Base-by-base conservation (phyloP, 2,797 vertebrate genomes). In the Sitta carolinensis region DNA sequence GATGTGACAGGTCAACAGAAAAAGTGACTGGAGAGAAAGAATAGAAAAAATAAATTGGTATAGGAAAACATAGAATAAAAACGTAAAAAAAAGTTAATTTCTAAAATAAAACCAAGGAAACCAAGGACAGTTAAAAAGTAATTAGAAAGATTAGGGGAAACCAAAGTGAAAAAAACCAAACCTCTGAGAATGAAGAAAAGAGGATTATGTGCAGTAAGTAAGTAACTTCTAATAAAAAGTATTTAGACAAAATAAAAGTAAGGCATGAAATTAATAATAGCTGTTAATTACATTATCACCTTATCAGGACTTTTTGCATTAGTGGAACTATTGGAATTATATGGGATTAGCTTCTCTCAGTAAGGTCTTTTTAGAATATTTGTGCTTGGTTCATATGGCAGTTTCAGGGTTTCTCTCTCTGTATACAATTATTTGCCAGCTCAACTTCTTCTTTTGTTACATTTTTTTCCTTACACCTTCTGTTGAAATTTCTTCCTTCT, bases 181-280 rank as follows among this genome's bases (percentile, higher is more conserved):
- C 21, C 38, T 51, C 20, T 52, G 51, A 84, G 54, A 92, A 74
- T 7, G 4, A 36, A 66, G 54, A 73, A 92, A 93, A 84, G 63
- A 87, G 40, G 47, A 72, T 91, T 78, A 78, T 34, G 4, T 51
- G 11, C 9, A 69, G 36, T 16, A 93, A 84, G 13, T 57, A 73
- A 70, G 9, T 13, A 84, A 62, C 5, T 79, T 82, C 13, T 79
- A 81, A 67, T 84, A 84, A 69, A 20, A 10, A 32, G 3, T 72
- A 66, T 86, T 70, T 61, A 66, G 34, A 22, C 25, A 79, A 82
- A 85, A 68, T 50, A 32, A 81, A 80, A 89, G 59, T 58, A 69
- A 87, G 6, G 9, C 30, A 42, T 64, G 29, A 9, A 91, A 54
- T 52, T 91, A 84, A 64, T 69, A 89, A 66, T 64, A 75, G 25